Evolutionary conservation across 2,797 vertebrate species (phyloP), one percentile per base, ranked within the genome.

Genomic region (Acestrorhynchus altus): DNA sequence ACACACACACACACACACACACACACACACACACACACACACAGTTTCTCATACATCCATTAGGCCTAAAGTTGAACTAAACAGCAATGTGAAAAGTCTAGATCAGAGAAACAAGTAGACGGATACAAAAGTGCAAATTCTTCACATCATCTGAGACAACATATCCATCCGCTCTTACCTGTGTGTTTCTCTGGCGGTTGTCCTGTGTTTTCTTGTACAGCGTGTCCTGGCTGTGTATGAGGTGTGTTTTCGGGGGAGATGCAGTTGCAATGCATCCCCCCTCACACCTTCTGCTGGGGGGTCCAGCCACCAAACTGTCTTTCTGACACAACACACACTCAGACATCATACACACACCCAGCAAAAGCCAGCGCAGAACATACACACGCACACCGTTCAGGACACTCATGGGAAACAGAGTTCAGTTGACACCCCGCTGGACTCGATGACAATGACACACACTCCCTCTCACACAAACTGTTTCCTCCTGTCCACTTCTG

Each of bases 221-320:
- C 3, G 20, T 24, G 24, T 71, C 78, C 64, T 77, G 64, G 35
- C 18, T 68, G 24, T 74, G 4, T 18, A 65, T 64, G 35, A 67
- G 61, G 51, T 73, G 67, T 24, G 22, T 35, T 83, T 79, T 85
- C 4, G 59, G 0, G 85, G 93, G 35, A 91, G 67, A 72, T 51
- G 72, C 72, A 31, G 74, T 80, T 57, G 26, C 71, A 54, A 47
- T 77, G 67, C 84, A 9, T 56, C 76, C 74, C 56, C 86, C 2
- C 22, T 59, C 64, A 83, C 92, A 0, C 87, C 51, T 85, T 64
- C 80, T 87, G 67, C 88, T 87, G 39, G 89, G 91, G 9, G 87
- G 86, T 28, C 92, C 94, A 57, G 92, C 89, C 78, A 94, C 86
- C 70, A 90, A 80, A 52, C 31, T 84, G 16, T 92, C 84, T 94